Evolutionary conservation across 2,797 vertebrate genomes (phyloP).

Genomic region (Ceyx erithaca): DNA sequence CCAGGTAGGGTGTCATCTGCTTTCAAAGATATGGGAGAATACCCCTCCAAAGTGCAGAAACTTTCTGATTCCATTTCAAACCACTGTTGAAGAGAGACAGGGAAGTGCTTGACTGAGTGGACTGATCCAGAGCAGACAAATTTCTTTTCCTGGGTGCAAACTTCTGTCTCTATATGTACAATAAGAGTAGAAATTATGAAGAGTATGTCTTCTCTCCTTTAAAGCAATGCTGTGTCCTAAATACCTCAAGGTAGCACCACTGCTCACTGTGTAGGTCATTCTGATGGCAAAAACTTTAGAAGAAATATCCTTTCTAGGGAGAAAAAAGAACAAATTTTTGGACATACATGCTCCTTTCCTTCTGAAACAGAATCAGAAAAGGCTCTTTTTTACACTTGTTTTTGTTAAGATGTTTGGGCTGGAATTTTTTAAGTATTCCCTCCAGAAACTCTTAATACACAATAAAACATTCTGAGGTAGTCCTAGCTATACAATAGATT

Average conservation of each 20-base stretch:
- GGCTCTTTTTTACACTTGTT: not conserved
- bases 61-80: not conserved
- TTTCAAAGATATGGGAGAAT: not conserved
- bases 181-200: not conserved
- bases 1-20: not conserved
- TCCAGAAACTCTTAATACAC: not conserved
- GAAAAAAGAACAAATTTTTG: not conserved
- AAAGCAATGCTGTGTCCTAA: not conserved
- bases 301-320: not conserved
- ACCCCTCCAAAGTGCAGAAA: not conserved
- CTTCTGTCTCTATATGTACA: not conserved
- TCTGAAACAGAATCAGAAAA: not conserved
- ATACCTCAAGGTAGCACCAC: not conserved
- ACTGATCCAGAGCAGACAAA: not conserved
- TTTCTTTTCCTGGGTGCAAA: not conserved
- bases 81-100: not conserved
- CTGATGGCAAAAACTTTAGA: not conserved
- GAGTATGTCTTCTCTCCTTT: not conserved
- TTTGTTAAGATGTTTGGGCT: not conserved
- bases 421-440: not conserved
- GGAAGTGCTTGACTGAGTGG: not conserved
- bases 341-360: not conserved
- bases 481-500: not conserved
- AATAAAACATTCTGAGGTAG: not conserved
- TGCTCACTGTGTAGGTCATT: not conserved